Evolutionary conservation across 2,797 vertebrate genomes (phyloP), one percentile per base, ranked within the genome.

Genomic region (Mus caroli): DNA sequence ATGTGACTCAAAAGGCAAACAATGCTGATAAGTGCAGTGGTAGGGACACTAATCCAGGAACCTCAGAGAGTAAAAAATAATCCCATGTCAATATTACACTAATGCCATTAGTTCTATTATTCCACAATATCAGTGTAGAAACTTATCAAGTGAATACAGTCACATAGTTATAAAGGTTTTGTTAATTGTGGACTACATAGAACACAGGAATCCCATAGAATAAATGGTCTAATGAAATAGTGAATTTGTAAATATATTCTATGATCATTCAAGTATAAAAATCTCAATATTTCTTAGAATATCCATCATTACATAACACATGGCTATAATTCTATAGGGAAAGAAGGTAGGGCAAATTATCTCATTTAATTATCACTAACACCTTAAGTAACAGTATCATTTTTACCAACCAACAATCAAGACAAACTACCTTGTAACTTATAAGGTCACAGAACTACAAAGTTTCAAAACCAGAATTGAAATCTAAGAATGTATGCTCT

Each of bases 321-420:
- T 58, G 4, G 1, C 22, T 79, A 4, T 76, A 86, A 67, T 67
- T 94, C 60, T 83, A 4, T 80, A 58, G 58, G n/a, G 69, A 86
- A 94, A 46, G 19, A 94, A 46, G 19, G 0, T 9, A 52, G 46
- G 89, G 5, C 94, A 62, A 88, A 89, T 95, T 60, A 71, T 56
- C 12, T 92, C 60, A 85, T 43, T 80, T 64, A 69, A 34, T 62
- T 69, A 84, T 31, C 14, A 43, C 60, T 58, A 77, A 40, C 52
- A 79, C 52, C n/a, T 24, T 84, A 93, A 64, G 12, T 64, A 82
- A 58, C 31, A n/a, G 34, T 83, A 69, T 50, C 79, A 87, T 62
- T 82, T 79, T 91, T 40, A 75, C 24, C 62, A 92, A 80, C 58
- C 75, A 46, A 92, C 52, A 40, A 89, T 80, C 14, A 88, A 90